These are phyloP conservation scores for Fragum sueziense DNA, from an alignment of 2,888 invertebrate species.

Conservation along the genomic window DNA sequence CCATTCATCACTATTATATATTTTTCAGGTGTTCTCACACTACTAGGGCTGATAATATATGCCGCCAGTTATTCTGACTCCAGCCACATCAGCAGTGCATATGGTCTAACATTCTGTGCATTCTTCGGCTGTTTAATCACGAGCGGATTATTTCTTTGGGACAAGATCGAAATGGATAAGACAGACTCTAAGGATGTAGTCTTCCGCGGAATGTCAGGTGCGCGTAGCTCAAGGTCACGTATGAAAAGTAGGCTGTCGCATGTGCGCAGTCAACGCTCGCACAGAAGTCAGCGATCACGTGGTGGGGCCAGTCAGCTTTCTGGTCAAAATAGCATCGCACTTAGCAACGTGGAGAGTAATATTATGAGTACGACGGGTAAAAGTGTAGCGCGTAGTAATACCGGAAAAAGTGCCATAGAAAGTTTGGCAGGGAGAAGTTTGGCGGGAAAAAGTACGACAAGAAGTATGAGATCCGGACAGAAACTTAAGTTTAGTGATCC, in stretches of 20 bases:
- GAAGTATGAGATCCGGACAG: constrained; percentile 29
- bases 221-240: constrained; percentile 34
- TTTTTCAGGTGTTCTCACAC: constrained; percentile 41
- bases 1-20: too few species aligned
- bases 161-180: constrained; percentile 42
- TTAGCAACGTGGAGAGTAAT: constrained; percentile 9
- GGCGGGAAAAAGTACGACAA: constrained; percentile 17
- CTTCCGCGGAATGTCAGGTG: constrained; percentile 46
- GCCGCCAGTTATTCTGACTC: constrained; percentile 47
- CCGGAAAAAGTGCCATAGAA: constrained; percentile 9
- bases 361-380: not conserved
- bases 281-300: constrained; percentile 30
- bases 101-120: constrained; percentile 51
- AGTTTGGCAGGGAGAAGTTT: constrained; percentile 28
- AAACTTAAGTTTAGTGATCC: constrained; percentile 23
- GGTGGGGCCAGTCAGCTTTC: not conserved
- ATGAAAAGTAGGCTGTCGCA: constrained; percentile 42
- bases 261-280: constrained; percentile 39
- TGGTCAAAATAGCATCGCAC: constrained; percentile 1
- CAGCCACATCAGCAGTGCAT: constrained; percentile 56
- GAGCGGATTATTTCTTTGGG: constrained; percentile 57
- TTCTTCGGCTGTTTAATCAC: constrained; percentile 43
- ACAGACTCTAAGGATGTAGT: constrained; percentile 23
- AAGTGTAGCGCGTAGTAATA: not conserved
- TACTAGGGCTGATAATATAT: constrained; percentile 53